phyloP scores from a whole-genome alignment of 2,113 vertebrate species.

The Jaculus jaculus region DNA sequence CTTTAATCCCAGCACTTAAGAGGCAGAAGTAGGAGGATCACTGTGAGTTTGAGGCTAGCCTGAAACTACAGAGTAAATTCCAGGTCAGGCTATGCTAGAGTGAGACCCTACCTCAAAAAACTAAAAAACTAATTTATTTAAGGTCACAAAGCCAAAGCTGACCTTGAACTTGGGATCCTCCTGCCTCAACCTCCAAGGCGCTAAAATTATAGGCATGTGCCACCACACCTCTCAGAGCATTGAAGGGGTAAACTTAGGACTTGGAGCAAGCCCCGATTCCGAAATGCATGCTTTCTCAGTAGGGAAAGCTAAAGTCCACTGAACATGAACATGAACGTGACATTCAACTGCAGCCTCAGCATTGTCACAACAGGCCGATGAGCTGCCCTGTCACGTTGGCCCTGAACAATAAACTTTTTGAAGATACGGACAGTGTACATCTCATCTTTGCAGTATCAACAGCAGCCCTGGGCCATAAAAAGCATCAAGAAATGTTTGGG shows the following conservation, averaged over 20 bases:
- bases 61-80: too few species aligned
- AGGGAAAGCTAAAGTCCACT: background rate
- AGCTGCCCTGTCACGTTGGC: background rate
- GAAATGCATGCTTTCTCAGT: background rate
- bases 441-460: background rate
- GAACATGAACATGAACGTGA: too few species aligned
- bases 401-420: background rate
- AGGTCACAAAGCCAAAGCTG: background rate
- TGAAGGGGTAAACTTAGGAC: background rate
- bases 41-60: too few species aligned
- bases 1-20: too few species aligned
- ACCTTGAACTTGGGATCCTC: background rate
- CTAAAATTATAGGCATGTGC: background rate
- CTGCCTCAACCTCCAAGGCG: background rate
- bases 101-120: too few species aligned
- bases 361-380: accelerated
- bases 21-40: too few species aligned
- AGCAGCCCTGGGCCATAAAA: background rate
- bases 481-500: background rate
- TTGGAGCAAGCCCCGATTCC: background rate
- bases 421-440: background rate
- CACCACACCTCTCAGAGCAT: background rate
- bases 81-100: too few species aligned
- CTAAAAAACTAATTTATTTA: background rate
- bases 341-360: background rate